A percentile compares a stretch with the other conserved stretches of the same genome.
Conservation (phyloP, 2,888 invertebrate genomes). For the Chalcis sispes region DNA sequence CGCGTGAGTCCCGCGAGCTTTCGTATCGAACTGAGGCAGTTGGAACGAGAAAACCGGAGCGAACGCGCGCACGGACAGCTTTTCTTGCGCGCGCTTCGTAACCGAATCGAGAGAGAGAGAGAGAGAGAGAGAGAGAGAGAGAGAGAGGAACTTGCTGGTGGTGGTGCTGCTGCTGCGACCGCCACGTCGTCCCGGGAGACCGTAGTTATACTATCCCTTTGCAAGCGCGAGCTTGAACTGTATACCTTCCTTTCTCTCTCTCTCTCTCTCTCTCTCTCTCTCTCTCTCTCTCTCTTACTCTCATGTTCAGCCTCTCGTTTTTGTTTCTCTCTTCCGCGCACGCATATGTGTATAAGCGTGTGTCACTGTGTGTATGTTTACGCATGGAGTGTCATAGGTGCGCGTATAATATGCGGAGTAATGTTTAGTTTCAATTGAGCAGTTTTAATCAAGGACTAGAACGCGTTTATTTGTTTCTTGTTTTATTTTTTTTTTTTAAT, state of each 20-base stretch:
- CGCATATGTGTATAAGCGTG: too few relatives aligned
- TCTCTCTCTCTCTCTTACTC: too few relatives aligned
- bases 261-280: background rate
- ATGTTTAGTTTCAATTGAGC: too few relatives aligned
- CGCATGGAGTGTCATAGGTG: too few relatives aligned
- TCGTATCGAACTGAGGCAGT: conserved; percentile 44
- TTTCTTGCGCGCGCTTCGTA: too few relatives aligned
- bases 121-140: conserved; percentile 14
- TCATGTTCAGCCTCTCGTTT: too few relatives aligned
- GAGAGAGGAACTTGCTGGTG: conserved; percentile 33
- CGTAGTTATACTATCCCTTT: conserved; percentile 33
- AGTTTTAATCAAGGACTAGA: too few relatives aligned
- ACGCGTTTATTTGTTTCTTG: too few relatives aligned
- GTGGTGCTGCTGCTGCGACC: conserved; percentile 17
- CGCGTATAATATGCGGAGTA: too few relatives aligned
- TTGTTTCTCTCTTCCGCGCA: too few relatives aligned
- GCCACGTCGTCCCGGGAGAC: conserved; percentile 46
- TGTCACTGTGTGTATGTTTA: too few relatives aligned
- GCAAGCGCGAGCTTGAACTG: conserved; percentile 34
- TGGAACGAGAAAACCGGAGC: background rate
- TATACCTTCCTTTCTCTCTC: background rate
- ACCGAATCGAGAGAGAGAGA: conserved; percentile 9
- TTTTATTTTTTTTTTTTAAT: too few relatives aligned
- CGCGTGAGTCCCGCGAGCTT: conserved; percentile 26
- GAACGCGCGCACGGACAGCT: background rate